Conservation (phyloP, 2,113 vertebrate genomes). For the Lepidiolamprologus cunningtoni region DNA sequence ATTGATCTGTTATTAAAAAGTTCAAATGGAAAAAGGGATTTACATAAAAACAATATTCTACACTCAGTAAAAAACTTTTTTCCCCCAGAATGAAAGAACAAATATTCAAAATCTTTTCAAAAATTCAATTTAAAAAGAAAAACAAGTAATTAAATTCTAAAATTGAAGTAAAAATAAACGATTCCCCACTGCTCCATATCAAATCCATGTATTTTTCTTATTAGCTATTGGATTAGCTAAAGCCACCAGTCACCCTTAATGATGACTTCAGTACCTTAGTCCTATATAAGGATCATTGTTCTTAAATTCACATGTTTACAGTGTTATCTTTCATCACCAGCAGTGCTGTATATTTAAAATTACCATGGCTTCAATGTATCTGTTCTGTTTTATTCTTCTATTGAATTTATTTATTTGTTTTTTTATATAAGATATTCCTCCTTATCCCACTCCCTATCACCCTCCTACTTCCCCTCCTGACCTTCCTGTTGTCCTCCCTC, state of each 20-base stretch:
- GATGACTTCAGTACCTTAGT: background rate
- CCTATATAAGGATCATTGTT: background rate
- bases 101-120: background rate
- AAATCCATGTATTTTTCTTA: background rate
- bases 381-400: background rate
- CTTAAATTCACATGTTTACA: background rate
- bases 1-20: background rate
- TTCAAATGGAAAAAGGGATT: accelerated
- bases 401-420: accelerated
- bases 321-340: accelerated
- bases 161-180: accelerated
- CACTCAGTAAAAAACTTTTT: background rate
- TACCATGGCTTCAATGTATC: accelerated
- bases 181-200: background rate
- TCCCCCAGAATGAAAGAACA: background rate
- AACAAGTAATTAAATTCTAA: background rate
- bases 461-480: accelerated
- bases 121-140: background rate
- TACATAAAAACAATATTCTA: background rate
- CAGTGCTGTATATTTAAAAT: background rate
- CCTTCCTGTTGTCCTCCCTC: background rate
- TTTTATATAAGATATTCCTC: background rate
- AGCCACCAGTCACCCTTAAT: background rate
- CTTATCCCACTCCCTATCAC: background rate
- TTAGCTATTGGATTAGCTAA: background rate